Conservation (phyloP, 2,113 vertebrate species). For the Mola mola region DNA sequence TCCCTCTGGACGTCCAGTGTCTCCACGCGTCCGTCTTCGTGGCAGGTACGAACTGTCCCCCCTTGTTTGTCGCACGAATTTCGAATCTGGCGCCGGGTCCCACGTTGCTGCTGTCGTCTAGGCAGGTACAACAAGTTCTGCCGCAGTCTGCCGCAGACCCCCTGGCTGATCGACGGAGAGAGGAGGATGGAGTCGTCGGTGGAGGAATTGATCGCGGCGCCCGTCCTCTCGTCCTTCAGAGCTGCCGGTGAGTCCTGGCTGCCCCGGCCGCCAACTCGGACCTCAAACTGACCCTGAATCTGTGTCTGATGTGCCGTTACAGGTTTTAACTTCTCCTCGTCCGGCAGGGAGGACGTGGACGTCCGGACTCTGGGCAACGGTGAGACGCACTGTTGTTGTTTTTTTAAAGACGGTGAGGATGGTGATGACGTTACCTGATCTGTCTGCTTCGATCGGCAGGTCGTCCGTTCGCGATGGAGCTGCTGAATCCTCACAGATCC, state of each 20-base stretch:
- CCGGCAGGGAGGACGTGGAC: constrained; percentile 97
- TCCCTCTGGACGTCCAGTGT: constrained; percentile 87
- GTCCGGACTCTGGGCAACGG: constrained; percentile 96
- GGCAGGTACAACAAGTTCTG: constrained; percentile 98
- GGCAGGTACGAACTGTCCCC: too few species aligned
- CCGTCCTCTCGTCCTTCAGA: constrained; percentile 87
- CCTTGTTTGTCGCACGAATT: not conserved
- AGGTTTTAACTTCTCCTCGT: constrained; percentile 99
- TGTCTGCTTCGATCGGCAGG: constrained; percentile 76
- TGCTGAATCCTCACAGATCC: constrained; percentile 91
- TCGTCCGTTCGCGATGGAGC: constrained; percentile 96
- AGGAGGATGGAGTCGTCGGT: constrained; percentile 97
- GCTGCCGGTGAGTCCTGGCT: constrained; percentile 84
- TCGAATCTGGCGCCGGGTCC: not conserved
- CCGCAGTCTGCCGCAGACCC: constrained; percentile 94
- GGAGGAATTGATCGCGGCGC: constrained; percentile 93
- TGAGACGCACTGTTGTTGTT: constrained; percentile 67
- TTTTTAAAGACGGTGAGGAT: not conserved
- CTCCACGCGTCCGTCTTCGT: constrained; percentile 90
- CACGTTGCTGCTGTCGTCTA: constrained; percentile 45
- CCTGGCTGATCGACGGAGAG: constrained; percentile 97
- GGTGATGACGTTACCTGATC: not conserved
- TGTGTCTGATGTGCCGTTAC: not conserved
- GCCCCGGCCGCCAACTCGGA: too few species aligned
- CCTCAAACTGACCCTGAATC: not conserved